Evolutionary conservation across 2,888 invertebrate species (phyloP), one percentile per base, ranked within the genome.

Genomic region (Onchidella celtica): DNA sequence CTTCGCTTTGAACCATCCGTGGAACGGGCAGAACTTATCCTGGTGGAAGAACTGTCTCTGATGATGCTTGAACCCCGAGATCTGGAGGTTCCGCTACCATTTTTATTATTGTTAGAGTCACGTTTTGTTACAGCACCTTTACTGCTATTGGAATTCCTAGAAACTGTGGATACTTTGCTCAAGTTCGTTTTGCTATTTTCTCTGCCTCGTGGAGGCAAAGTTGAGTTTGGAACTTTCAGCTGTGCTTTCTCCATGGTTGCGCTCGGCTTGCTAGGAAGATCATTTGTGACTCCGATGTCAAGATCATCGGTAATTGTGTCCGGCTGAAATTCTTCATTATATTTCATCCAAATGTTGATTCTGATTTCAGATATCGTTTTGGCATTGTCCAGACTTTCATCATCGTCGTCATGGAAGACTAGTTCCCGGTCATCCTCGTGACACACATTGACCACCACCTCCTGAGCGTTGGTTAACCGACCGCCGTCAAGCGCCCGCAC

Each of bases 381-480:
- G 21, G 81, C 81, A 27, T 66, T 81, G 40, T 69, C 73, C 68
- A 81, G 36, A 29, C 24, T 65, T 17, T 81, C 81, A 6, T 81
- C 75, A 38, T 81, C 81, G 40, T 81, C 69, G 47, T 81, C 81
- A 27, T 81, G 75, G n/a, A 81, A 81, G 69, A 81, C 36, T 3
- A 81, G 68, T 27, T 81, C 81, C 38, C 40, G 68, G 40, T 75
- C 63, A 40, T 81, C 81, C 9, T 75, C 75, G 29, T 81, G 75
- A 32, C 81, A 75, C 1, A 81, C 81, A 36, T 81, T 81, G 40
- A 81, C 81, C 9, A 81, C 81, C 0, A 81, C 61, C 29, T 81
- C 81, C 61, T 81, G 81, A 2, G 81, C 81, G 69, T 81, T 81
- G 40, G 75, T 55, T 40, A 81, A 24, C 3, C 81, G 40, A 1